These are phyloP conservation scores for Apogon talboti DNA, from an alignment of 2,797 vertebrate genomes.

Conservation along the genomic window DNA sequence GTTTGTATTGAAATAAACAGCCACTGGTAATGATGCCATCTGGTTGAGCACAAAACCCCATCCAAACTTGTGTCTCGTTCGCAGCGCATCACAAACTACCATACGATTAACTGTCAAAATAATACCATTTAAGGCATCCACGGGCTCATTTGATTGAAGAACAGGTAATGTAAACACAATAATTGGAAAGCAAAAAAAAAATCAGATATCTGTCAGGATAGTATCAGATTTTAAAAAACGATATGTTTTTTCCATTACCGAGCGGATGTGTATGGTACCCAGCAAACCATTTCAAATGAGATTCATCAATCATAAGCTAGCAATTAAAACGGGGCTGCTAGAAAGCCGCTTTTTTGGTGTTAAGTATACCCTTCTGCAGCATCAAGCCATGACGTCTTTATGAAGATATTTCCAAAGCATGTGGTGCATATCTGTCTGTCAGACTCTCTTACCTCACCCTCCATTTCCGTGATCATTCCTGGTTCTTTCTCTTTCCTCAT, in stretches of 20 bases:
- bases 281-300: neutral
- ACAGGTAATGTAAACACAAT: neutral
- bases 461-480: neutral
- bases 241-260: neutral
- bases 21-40: conserved; percentile 42
- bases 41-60: conserved; percentile 20
- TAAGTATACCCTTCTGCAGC: neutral
- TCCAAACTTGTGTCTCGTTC: conserved; percentile 8
- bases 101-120: neutral
- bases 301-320: neutral
- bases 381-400: neutral
- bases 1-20: conserved; percentile 49
- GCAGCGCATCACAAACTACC: conserved; percentile 9
- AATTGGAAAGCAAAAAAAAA: no score
- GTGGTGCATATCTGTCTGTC: neutral
- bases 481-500: neutral
- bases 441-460: neutral
- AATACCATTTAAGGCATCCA: conserved; percentile 3
- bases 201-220: neutral
- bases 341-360: conserved; percentile 1
- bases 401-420: neutral
- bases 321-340: neutral
- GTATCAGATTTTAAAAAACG: neutral
- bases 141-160: neutral
- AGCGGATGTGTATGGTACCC: neutral